Evolutionary conservation across 2,113 vertebrate species (phyloP).

Genomic region (Rattus norvegicus): GRCr8 NC_086026.1:123571501-123572000

Average conservation of each 20-base stretch:
- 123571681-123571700: neutral
- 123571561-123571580: neutral
- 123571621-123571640: neutral
- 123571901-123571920: neutral
- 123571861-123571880: neutral
- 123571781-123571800: neutral
- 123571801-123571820: neutral
- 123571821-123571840: neutral
- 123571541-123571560: neutral
- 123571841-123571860: neutral
- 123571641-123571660: neutral
- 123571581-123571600: neutral
- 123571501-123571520: constrained; percentile 18
- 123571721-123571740: neutral
- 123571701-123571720: neutral
- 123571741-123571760: neutral
- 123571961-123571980: neutral
- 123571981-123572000: neutral
- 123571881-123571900: neutral
- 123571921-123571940: neutral
- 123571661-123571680: neutral
- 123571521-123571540: neutral
- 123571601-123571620: neutral
- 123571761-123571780: neutral
- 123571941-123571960: neutral